These are phyloP conservation scores for Heterocephalus glaber DNA, from an alignment of 2,113 vertebrate genomes.

Conservation along the genomic window DNA sequence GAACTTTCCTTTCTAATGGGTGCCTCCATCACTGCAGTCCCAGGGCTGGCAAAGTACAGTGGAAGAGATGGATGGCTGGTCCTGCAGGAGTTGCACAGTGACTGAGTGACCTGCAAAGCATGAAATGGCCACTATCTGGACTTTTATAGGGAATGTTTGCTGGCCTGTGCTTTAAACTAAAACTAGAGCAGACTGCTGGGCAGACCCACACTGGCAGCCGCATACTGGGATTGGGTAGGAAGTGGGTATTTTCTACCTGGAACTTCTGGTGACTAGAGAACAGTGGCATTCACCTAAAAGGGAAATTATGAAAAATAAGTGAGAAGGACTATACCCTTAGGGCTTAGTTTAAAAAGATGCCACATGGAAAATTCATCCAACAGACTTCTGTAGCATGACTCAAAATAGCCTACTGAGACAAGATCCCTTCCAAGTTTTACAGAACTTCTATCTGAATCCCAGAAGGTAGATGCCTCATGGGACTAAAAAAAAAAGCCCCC, in stretches of 20 bases:
- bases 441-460: constrained; percentile 36
- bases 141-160: background rate
- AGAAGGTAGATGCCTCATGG: background rate
- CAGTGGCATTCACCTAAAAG: background rate
- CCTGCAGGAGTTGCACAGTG: background rate
- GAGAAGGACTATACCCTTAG: background rate
- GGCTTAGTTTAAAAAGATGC: constrained; percentile 20
- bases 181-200: background rate
- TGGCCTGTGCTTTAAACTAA: background rate
- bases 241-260: background rate
- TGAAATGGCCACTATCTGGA: background rate
- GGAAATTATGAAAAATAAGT: background rate
- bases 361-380: constrained; percentile 51
- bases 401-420: constrained; percentile 24
- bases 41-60: too few species aligned
- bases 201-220: background rate
- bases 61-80: background rate
- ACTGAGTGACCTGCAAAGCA: background rate
- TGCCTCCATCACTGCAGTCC: constrained; percentile 44
- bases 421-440: constrained; percentile 47
- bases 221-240: too few species aligned
- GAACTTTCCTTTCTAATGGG: constrained; percentile 55
- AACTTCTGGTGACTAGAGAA: background rate
- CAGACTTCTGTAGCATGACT: constrained; percentile 24
- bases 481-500: background rate